phyloP scores from a whole-genome alignment of 1,140 invertebrate genomes.

The Araneus ventricosus region DNA sequence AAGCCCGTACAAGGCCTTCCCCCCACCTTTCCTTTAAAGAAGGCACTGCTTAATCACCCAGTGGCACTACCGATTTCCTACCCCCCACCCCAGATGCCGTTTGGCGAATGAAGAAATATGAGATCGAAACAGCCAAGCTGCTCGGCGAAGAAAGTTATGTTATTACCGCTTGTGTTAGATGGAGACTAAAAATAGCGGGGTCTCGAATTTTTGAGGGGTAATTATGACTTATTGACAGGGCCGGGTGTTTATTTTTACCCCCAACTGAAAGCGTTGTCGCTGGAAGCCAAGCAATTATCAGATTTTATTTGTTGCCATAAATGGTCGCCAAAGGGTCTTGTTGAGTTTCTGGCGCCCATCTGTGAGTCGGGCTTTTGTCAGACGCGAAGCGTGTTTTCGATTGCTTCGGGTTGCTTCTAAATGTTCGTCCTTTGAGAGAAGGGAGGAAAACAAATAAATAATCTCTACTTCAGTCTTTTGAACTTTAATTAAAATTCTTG shows the following conservation, averaged over 20 bases:
- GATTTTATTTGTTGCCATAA: conserved; percentile 25
- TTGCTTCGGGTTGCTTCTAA: too few species aligned
- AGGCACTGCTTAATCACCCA: conserved; percentile 53
- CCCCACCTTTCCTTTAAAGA: conserved; percentile 3
- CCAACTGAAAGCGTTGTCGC: conserved; percentile 3
- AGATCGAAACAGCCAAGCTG: neutral
- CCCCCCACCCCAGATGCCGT: neutral
- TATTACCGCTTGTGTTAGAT: conserved; percentile 38
- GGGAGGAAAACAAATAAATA: too few species aligned
- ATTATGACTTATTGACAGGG: conserved; percentile 46
- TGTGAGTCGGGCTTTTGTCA: neutral
- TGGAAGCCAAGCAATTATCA: neutral
- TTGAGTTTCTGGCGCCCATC: neutral
- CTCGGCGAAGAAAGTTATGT: conserved; percentile 33
- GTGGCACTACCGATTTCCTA: neutral
- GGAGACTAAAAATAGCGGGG: conserved; percentile 40
- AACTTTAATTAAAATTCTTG: too few species aligned
- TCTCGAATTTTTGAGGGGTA: conserved; percentile 38
- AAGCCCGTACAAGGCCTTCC: conserved; percentile 37
- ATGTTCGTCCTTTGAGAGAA: too few species aligned
- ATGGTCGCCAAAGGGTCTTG: conserved; percentile 14
- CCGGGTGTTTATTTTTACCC: conserved; percentile 16
- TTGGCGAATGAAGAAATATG: conserved; percentile 49
- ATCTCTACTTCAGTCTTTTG: too few species aligned
- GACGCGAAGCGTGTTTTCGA: neutral